Percentiles rank a stretch among this genome's conserved stretches.
Conservation (phyloP, 2,797 vertebrate species). For the Enteromius anoplus region DNA sequence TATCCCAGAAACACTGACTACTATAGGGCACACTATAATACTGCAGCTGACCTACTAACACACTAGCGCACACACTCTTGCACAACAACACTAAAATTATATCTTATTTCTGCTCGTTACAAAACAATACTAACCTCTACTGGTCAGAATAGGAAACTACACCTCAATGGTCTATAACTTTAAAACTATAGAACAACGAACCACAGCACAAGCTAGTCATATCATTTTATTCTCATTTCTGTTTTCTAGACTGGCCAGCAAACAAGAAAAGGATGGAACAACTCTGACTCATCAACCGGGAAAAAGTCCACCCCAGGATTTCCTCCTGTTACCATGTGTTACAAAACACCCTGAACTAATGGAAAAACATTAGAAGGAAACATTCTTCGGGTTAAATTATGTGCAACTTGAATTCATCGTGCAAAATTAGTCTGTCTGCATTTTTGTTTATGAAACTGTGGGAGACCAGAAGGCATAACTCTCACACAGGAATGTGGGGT, state of each 20-base stretch:
- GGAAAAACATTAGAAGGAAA: not conserved
- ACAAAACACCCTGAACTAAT: constrained; percentile 8
- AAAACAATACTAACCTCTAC: constrained; percentile 52
- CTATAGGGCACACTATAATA: constrained; percentile 53
- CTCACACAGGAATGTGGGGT: constrained; percentile 46
- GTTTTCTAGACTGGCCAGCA: not conserved
- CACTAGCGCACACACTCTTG: not conserved
- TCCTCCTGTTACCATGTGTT: not conserved
- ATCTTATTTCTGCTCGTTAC: not conserved
- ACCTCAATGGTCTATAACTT: not conserved
- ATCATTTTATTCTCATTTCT: not conserved
- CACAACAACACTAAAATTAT: not conserved
- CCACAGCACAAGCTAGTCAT: not conserved
- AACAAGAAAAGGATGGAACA: not conserved
- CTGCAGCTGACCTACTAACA: constrained; percentile 56
- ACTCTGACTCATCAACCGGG: not conserved
- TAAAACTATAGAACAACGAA: not conserved
- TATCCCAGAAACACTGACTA: constrained; percentile 61
- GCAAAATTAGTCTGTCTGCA: not conserved
- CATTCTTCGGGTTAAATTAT: not conserved
- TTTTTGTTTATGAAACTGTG: constrained; percentile 14
- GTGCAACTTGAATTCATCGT: not conserved
- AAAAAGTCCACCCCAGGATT: not conserved
- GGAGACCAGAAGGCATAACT: constrained; percentile 31
- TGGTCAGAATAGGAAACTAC: constrained; percentile 42